These are phyloP conservation scores for Karalla daura DNA, from an alignment of 2,797 vertebrate species.

Conservation along the genomic window DNA sequence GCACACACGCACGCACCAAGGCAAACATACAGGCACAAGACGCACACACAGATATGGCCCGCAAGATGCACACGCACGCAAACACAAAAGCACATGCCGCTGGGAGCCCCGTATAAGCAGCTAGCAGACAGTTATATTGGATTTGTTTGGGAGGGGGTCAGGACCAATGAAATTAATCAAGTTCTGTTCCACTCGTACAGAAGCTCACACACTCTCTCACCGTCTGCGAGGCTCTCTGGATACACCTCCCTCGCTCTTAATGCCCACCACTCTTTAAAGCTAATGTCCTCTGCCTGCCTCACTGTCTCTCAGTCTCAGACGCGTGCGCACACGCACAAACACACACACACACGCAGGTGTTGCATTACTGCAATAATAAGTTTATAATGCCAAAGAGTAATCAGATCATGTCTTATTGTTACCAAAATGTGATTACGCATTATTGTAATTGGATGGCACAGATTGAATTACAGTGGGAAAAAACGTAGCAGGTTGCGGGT, in stretches of 20 bases:
- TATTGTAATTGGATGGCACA: conserved; percentile 46
- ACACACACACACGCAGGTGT: conserved; percentile 32
- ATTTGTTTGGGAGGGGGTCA: conserved; percentile 64
- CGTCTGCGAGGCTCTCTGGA: neutral
- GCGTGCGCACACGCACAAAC: neutral
- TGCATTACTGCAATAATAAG: conserved; percentile 56
- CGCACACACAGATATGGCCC: neutral
- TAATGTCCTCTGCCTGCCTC: no score
- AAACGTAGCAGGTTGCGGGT: conserved; percentile 37
- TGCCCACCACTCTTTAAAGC: conserved; percentile 8
- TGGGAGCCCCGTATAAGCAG: conserved; percentile 55
- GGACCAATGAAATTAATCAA: conserved; percentile 67
- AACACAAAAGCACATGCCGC: conserved; percentile 11
- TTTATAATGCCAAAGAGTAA: conserved; percentile 48
- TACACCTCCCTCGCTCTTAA: conserved; percentile 3
- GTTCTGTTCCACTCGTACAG: conserved; percentile 55
- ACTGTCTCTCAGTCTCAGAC: neutral
- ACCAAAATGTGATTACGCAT: conserved; percentile 59
- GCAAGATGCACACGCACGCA: conserved; percentile 3
- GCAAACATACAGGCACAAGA: neutral
- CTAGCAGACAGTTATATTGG: conserved; percentile 65
- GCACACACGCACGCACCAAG: conserved; percentile 7
- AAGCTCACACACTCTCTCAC: conserved; percentile 22
- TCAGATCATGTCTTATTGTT: conserved; percentile 42
- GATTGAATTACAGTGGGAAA: conserved; percentile 55